Base-by-base conservation (phyloP, 2,888 invertebrate species). In the Diloba caeruleocephala region DNA sequence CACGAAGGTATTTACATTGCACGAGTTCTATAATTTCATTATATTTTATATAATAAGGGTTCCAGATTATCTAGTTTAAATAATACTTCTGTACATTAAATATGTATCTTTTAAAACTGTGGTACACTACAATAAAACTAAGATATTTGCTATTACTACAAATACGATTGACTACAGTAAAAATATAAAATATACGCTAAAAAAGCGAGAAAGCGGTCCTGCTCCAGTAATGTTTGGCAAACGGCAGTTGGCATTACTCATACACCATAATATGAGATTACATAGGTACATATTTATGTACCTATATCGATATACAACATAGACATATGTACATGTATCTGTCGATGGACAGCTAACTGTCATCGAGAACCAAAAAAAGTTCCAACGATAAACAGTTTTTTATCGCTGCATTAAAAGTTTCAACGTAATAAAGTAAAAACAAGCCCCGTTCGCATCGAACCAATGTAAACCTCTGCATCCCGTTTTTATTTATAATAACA, bases 171-270 rank as follows among this genome's bases (percentile, higher is more conserved):
- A 53, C 28, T 28, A 55, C 39, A 31, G n/a, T n/a, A n/a, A n/a
- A n/a, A n/a, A n/a, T n/a, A n/a, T n/a, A n/a, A n/a, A n/a, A n/a
- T n/a, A n/a, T 29, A 32, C 14, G 17, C 21, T 21, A 5, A 21
- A 7, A 21, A 21, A 21, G 21, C 44, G 36, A 31, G 53, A 57
- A 71, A 67, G 33, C 43, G 52, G 56, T 59, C 29, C 29, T n/a
- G 46, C 39, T 65, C 43, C 51, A 66, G 48, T 39, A 57, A 48
- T 41, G 28, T 67, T 66, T 68, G 71, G 71, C 68, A 68, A 71
- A 71, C 54, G 54, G 26, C 21, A 12, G 44, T n/a, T n/a, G n/a
- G n/a, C 12, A 58, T 71, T 71, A 71, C 57, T 55, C 72, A 67
- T 52, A 36, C 25, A 14, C 21, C n/a, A 44, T 32, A 49, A 44